Evolutionary conservation across 2,888 invertebrate genomes (phyloP).

Genomic region (Drosophila sordidula): DNA sequence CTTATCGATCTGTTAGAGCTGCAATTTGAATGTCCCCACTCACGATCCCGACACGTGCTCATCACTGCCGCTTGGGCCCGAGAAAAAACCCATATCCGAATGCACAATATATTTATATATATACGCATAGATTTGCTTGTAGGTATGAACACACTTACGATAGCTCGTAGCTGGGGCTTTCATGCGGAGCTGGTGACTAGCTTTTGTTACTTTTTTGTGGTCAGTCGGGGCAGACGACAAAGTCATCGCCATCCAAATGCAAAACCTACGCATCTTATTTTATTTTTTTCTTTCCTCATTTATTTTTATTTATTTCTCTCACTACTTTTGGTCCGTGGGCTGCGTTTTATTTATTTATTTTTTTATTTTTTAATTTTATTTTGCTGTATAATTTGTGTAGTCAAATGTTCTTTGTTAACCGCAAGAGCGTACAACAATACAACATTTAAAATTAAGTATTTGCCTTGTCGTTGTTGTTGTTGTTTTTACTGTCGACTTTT

Average conservation of each 20-base stretch:
- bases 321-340: conserved; percentile 51
- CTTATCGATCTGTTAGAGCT: background rate
- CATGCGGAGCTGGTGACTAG: conserved; percentile 36
- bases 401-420: conserved; percentile 72
- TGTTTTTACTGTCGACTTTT: conserved; percentile 17
- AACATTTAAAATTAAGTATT: conserved; percentile 57
- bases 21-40: background rate
- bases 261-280: conserved; percentile 66
- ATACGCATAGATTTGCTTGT: conserved; percentile 10
- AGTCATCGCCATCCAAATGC: conserved; percentile 65
- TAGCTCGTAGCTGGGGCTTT: conserved; percentile 1
- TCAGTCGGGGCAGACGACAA: conserved; percentile 34
- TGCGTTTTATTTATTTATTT: conserved; percentile 54
- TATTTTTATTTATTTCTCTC: conserved; percentile 39
- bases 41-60: conserved; percentile 20
- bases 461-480: conserved; percentile 31
- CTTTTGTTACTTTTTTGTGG: conserved; percentile 45
- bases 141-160: too few relatives aligned
- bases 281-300: conserved; percentile 25
- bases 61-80: conserved; percentile 25
- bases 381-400: conserved; percentile 59
- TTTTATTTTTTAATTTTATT: conserved; percentile 45
- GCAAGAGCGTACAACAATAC: conserved; percentile 33
- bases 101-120: conserved; percentile 6
- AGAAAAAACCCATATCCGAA: conserved; percentile 17